Conservation (phyloP, 92 coral and sea anemone genomes). For the Palythoa caribaeorum region DNA sequence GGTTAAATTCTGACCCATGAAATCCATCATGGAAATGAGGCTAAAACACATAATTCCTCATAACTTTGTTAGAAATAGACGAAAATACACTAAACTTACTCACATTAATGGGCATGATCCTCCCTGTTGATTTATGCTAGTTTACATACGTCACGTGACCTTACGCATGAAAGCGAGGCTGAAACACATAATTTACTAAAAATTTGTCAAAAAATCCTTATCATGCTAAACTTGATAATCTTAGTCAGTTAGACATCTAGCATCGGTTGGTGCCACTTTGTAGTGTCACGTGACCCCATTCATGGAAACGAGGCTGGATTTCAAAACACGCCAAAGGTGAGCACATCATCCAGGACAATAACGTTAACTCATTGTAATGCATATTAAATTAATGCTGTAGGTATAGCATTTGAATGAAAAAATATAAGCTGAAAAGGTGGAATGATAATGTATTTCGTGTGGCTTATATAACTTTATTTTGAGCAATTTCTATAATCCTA, state of each 20-base stretch:
- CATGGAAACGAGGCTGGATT: not conserved
- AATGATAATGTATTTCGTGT: constrained; percentile 45
- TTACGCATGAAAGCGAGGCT: too few species aligned
- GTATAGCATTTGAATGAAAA: constrained; percentile 15
- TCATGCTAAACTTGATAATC: too few species aligned
- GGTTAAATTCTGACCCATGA: too few species aligned
- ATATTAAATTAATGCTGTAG: constrained; percentile 3
- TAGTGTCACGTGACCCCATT: too few species aligned
- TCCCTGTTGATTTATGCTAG: too few species aligned
- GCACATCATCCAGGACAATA: constrained; percentile 4
- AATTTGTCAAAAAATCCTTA: too few species aligned
- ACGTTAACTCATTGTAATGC: constrained; percentile 19
- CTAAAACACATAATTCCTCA: too few species aligned
- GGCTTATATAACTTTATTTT: constrained; percentile 33
- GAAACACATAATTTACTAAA: too few species aligned
- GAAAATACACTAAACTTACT: not conserved
- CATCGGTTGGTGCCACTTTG: too few species aligned
- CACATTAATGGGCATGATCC: not conserved
- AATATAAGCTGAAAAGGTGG: not conserved
- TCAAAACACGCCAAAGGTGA: constrained; percentile 5
- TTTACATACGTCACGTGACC: constrained; percentile 8
- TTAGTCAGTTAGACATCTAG: too few species aligned
- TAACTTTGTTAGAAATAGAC: too few species aligned
- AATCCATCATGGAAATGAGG: too few species aligned
- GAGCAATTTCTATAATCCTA: constrained; percentile 47